Base-by-base conservation (phyloP, 2,888 invertebrate species). In the Cosmopolites sordidus region DNA sequence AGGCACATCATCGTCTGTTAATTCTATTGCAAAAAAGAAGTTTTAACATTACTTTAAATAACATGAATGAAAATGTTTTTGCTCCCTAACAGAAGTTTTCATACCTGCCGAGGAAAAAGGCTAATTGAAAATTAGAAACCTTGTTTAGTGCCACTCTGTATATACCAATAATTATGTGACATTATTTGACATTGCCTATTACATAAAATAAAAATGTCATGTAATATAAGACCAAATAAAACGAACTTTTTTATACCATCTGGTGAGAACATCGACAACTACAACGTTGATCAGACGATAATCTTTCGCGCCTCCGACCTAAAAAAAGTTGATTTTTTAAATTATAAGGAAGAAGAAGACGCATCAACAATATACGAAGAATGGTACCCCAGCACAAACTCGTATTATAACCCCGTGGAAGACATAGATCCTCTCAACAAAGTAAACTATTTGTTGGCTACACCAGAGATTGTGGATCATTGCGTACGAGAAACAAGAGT, bases 401-500 rank as follows among this genome's bases (percentile, higher is more conserved):
- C 75, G 1, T 77, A 75, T 59, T 76, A 78, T 53, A 66, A 70
- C 15, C 73, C 69, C 51, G 70, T 71, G 18, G 76, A 77, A 63
- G 74, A 76, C 51, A 67, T 69, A 1, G 75, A 77, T 60, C 72
- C 74, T 12, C 67, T 72, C 22, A 69, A 68, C 4, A 67, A 76
- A 54, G 69, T 71, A 1, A 65, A 65, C 41, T 69, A 72, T 55
- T 51, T 71, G 51, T 56, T 67, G 54, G 61, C 56, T 16, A 58
- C 62, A 50, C 63, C 62, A 11, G 56, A 56, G 16, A 39, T 54
- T 9, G 22, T 53, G 3, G 46, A 53, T 18, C 2, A 15, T 15
- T 40, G 9, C 9, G 15, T 15, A 16, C 5, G 15, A 4, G 14
- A 40, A 5, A 14, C 2, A 4, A 2, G 2, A 9, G 4, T 5